Percentiles rank a stretch among this genome's conserved stretches.
These are phyloP conservation scores for Agelaius tricolor DNA, from an alignment of 2,113 vertebrate genomes.

Conservation along the genomic window DNA sequence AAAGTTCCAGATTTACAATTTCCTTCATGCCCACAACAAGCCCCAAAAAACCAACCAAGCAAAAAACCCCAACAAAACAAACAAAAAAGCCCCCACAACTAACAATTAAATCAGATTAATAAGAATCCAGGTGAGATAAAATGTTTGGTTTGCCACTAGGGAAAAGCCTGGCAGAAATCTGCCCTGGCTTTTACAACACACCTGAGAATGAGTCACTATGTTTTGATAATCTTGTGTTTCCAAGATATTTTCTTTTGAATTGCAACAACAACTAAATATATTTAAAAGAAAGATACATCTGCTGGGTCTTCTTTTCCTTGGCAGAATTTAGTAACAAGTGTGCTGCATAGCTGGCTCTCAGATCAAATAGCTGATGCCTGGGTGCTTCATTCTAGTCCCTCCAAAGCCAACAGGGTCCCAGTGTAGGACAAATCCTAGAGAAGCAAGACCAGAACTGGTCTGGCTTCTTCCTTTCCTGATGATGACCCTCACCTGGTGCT, in stretches of 20 bases:
- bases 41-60: background rate
- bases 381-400: background rate
- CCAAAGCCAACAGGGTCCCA: background rate
- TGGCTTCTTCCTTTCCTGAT: background rate
- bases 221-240: background rate
- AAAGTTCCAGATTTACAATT: background rate
- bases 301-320: background rate
- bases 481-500: background rate
- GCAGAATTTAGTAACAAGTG: background rate
- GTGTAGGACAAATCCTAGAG: background rate
- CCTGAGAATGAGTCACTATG: background rate
- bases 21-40: background rate
- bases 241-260: background rate
- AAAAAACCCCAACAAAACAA: background rate
- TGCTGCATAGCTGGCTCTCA: background rate
- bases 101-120: background rate
- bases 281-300: background rate
- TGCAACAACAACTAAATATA: background rate
- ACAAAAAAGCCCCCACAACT: background rate
- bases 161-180: background rate
- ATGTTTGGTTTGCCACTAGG: background rate
- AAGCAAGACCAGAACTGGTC: background rate
- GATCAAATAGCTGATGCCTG: background rate
- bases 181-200: background rate
- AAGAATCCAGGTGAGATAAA: background rate